Evolutionary conservation across 2,113 vertebrate species (phyloP).

Genomic region (Cyrtonyx montezumae): DNA sequence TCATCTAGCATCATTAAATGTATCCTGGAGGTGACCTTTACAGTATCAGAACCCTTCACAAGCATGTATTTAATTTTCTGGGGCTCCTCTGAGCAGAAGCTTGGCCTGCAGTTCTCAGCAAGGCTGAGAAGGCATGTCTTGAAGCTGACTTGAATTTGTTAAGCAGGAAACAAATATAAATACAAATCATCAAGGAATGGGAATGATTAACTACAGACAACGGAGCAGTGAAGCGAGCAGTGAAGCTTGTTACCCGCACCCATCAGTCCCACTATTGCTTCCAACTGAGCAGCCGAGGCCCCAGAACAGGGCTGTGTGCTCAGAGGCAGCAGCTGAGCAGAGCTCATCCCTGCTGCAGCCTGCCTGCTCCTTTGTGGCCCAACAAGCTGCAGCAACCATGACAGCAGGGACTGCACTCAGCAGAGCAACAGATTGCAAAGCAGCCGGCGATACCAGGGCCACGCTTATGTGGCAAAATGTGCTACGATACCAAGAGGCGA

Average conservation of each 20-base stretch:
- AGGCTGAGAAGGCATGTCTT: not conserved
- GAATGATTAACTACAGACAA: not conserved
- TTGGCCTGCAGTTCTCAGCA: not conserved
- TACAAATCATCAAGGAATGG: not conserved
- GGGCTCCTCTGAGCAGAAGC: not conserved
- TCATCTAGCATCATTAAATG: not conserved
- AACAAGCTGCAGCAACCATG: not conserved
- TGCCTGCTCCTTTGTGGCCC: slow-evolving; percentile 5
- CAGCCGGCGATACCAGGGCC: not conserved
- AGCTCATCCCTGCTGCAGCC: not conserved
- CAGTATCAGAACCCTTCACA: not conserved
- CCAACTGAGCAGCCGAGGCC: not conserved
- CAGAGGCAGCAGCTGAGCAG: not conserved
- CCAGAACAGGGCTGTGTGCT: not conserved
- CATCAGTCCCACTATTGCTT: not conserved
- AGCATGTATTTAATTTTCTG: not conserved
- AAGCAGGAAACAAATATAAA: not conserved
- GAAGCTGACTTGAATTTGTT: not conserved
- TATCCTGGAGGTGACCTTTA: not conserved
- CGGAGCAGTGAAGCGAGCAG: not conserved
- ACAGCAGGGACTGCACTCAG: slow-evolving; percentile 21
- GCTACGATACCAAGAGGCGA: not conserved
- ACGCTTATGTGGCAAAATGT: slow-evolving; percentile 13
- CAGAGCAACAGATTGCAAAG: slow-evolving; percentile 56
- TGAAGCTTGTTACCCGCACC: not conserved